Percentiles rank a stretch among this genome's conserved stretches.
Conservation (phyloP, 2,797 vertebrate species). For the Distichodus sexfasciatus region DNA sequence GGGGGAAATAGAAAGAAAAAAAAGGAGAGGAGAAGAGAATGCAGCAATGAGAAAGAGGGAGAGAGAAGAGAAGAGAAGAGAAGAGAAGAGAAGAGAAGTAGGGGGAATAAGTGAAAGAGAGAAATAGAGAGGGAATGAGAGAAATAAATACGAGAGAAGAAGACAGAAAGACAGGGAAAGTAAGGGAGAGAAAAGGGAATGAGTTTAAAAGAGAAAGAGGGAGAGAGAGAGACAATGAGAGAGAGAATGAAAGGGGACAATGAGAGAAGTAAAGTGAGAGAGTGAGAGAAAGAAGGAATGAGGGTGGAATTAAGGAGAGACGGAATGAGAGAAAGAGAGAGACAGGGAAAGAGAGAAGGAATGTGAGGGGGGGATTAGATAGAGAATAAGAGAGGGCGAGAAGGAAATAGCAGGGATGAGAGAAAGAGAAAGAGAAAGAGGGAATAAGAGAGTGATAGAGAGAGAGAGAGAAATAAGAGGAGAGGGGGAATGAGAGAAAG, state of each 20-base stretch:
- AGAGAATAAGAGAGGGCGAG: slow-evolving; percentile 57
- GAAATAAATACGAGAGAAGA: slow-evolving; percentile 44
- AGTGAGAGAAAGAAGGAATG: not conserved
- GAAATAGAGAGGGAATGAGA: not conserved
- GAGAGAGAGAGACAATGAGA: not conserved
- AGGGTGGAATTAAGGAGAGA: too few species aligned
- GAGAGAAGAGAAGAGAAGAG: not conserved
- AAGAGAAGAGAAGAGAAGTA: not conserved
- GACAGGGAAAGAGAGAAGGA: not conserved
- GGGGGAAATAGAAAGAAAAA: not conserved
- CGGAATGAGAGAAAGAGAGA: slow-evolving; percentile 2
- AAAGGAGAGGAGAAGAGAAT: too few species aligned
- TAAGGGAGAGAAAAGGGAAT: not conserved
- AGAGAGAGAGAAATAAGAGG: not conserved
- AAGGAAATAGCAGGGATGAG: too few species aligned
- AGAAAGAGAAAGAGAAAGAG: not conserved
- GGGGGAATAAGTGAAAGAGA: slow-evolving; percentile 54
- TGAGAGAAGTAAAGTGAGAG: not conserved
- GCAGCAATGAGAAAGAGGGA: too few species aligned
- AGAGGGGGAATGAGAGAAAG: not conserved
- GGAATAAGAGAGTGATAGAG: too few species aligned
- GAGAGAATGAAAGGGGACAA: slow-evolving; percentile 55
- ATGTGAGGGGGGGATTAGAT: too few species aligned
- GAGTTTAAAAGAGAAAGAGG: slow-evolving; percentile 36
- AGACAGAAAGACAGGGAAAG: not conserved